Base-by-base conservation (phyloP, 2,888 invertebrate genomes). In the Idaea biselata region DNA sequence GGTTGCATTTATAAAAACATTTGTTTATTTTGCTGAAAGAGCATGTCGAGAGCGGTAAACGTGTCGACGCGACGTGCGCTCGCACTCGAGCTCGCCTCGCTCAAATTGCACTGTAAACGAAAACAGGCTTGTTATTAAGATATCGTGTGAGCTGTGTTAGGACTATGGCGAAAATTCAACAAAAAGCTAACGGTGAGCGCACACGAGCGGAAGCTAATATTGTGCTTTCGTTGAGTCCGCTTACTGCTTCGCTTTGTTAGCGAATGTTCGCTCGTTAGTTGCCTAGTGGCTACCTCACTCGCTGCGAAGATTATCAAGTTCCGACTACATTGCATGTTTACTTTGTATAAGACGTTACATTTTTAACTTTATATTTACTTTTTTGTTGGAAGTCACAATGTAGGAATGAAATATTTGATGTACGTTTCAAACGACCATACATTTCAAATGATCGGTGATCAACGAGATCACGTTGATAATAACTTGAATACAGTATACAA, bases 101-200 rank as follows among this genome's bases (percentile, higher is more conserved):
- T 66, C 60, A 64, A 68, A 69, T 68, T 69, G 71, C 59, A 60
- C 33, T 60, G 68, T 63, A 69, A 68, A 68, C 68, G 63, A 63
- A 63, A 64, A 62, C 64, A 58, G 18, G 66, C 67, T 63, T 60
- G 68, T 71, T 68, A 71, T 71, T 71, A 67, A 69, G 71, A 69
- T 68, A 63, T 69, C 65, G 64, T 62, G 63, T 64, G 65, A 58
- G 61, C 66, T 58, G 62, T 63, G 67, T 62, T 63, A 33, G 62
- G 17, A 58, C 60, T 65, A 18, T n/a, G 7, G 16, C 58, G 57
- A 55, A 61, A 58, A 59, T 63, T 31, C 59, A 18, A 32, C 66
- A 64, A 64, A 66, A 63, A 61, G 55, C 60, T 65, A 63, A 65
- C 64, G 66, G 63, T 56, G 62, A 59, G 59, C 56, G 55, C 56